Conservation (phyloP, 2,113 vertebrate species). For the Rhabdornis inornatus region DNA sequence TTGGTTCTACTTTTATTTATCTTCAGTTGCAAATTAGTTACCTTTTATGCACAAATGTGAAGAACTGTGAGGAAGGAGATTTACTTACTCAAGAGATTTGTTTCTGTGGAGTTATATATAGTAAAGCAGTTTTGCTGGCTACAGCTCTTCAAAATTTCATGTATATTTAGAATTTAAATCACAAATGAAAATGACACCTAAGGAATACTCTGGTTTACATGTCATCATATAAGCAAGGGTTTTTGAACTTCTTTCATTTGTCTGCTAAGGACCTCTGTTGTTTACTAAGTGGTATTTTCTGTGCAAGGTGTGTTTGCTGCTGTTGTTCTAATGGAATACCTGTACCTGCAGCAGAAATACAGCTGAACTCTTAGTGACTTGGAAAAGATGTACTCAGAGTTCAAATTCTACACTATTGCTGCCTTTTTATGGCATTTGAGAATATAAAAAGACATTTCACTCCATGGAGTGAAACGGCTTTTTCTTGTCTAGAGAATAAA, state of each 20-base stretch:
- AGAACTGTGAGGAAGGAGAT: neutral
- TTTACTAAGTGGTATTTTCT: neutral
- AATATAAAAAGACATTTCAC: neutral
- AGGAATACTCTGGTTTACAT: neutral
- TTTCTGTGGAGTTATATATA: neutral
- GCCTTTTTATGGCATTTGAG: neutral
- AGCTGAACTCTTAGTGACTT: conserved; percentile 10
- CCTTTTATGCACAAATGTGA: neutral
- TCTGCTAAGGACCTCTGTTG: neutral
- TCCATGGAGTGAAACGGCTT: neutral
- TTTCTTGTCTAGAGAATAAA: neutral
- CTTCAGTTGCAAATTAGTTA: neutral
- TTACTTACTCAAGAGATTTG: neutral
- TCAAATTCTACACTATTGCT: neutral
- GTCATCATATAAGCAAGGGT: neutral
- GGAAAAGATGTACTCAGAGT: neutral
- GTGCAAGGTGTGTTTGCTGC: neutral
- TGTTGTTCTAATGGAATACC: neutral
- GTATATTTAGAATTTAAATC: neutral
- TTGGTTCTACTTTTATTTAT: neutral
- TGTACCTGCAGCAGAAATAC: neutral
- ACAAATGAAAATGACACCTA: neutral
- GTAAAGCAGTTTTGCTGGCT: neutral
- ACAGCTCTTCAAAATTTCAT: neutral
- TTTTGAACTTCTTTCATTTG: neutral